Evolutionary conservation across 2,888 invertebrate genomes (phyloP), one percentile per base, ranked within the genome.

Genomic region (Eupithecia insigniata): DNA sequence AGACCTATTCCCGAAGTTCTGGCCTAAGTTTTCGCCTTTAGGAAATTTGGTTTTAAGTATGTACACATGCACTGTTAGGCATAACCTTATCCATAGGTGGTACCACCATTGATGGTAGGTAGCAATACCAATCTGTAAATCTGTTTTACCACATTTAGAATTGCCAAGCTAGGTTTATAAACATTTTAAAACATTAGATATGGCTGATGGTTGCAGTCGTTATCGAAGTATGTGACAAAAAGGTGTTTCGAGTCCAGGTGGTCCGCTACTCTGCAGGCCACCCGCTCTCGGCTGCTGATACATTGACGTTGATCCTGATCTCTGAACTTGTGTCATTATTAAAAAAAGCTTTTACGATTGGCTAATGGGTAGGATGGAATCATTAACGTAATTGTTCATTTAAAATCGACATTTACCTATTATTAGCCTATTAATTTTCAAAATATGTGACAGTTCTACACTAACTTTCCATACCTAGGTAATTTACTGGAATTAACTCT

Each of bases 261-360:
- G 74, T 69, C 74, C 60, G 51, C 58, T 61, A 39, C 46, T 51
- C 46, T 10, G 46, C 46, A 66, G 76, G 77, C 80, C 85, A 84
- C 79, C 85, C 80, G 85, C 77, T 67, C 62, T 74, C 79, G 75
- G 80, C 79, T 76, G 70, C 73, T 76, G 76, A 80, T 81, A 69
- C 72, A 78, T 76, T 77, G 75, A 77, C 74, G 77, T 78, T 70
- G 77, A 79, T 78, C 43, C 77, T 72, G 87, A 90, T 88, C 87
- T 87, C 82, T 88, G 87, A 88, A 84, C 87, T 78, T 39, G 60
- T 71, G 51, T 80, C 76, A 86, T 84, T 81, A 79, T 79, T 67
- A 64, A 36, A 22, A 22, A n/a, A n/a, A 36, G 36, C 22, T 34
- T 36, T 2, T 36, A 64, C 26, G 26, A 39, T 26, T 2, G 61